These are phyloP conservation scores for Macrosoma leucophasiata DNA, from an alignment of 2,888 invertebrate species.

Conservation along the genomic window DNA sequence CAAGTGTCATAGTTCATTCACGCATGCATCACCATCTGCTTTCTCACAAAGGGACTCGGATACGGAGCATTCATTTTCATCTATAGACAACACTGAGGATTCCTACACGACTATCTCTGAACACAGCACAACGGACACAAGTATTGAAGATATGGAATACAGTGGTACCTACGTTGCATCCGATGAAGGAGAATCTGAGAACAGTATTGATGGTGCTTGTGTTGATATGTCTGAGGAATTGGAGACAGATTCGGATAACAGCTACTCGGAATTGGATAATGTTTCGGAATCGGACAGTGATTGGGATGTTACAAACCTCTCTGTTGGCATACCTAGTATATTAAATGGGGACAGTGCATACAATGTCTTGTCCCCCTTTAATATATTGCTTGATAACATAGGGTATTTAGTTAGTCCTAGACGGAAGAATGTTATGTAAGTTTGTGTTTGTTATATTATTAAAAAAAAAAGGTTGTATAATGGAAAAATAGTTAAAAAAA, in stretches of 20 bases:
- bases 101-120: constrained; percentile 48
- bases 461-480: too few species aligned
- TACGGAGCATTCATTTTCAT: neutral
- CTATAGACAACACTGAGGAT: constrained; percentile 19
- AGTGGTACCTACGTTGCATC: neutral
- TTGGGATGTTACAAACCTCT: constrained; percentile 38
- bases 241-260: too few species aligned
- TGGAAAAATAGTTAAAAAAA: too few species aligned
- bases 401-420: constrained; percentile 14
- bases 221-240: too few species aligned
- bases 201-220: constrained; percentile 5
- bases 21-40: neutral
- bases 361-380: too few species aligned
- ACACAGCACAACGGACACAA: constrained; percentile 51
- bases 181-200: constrained; percentile 14
- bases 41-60: too few species aligned
- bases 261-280: too few species aligned
- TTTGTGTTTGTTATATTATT: too few species aligned
- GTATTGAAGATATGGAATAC: constrained; percentile 32
- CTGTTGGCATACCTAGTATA: constrained; percentile 30
- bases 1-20: too few species aligned
- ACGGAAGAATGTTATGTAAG: neutral
- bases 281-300: constrained; percentile 24
- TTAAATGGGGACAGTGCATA: constrained; percentile 7
- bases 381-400: constrained; percentile 9